These are phyloP conservation scores for Tragelaphus imberbis DNA, from an alignment of 2,113 vertebrate genomes.

Conservation along the genomic window DNA sequence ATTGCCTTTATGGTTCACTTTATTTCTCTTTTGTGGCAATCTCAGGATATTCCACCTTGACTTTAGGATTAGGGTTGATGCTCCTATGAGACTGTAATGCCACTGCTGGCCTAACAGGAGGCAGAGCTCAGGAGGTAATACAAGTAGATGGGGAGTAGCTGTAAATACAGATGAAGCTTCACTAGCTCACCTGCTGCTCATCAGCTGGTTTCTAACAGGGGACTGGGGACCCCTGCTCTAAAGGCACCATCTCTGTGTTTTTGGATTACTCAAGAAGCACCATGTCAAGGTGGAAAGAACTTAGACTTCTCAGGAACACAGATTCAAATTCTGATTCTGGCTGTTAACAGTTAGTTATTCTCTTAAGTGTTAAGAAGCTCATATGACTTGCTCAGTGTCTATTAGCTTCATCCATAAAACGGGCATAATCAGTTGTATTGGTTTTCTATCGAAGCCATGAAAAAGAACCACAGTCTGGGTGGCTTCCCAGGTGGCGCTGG, in stretches of 20 bases:
- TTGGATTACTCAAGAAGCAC: neutral
- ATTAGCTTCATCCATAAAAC: neutral
- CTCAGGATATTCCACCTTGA: neutral
- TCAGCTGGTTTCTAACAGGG: neutral
- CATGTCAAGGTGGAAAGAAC: neutral
- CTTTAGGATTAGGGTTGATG: neutral
- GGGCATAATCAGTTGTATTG: neutral
- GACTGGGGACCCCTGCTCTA: neutral
- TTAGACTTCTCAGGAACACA: neutral
- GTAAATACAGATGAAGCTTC: neutral
- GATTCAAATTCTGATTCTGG: neutral
- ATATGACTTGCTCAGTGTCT: neutral
- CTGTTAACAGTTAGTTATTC: neutral
- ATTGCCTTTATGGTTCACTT: neutral
- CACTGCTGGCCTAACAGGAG: neutral
- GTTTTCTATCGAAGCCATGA: neutral
- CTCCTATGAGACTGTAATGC: neutral
- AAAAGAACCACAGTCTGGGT: neutral
- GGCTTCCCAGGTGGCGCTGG: neutral
- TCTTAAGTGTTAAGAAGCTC: neutral
- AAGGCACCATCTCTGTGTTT: neutral
- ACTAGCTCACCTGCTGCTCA: neutral
- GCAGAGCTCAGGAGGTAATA: neutral
- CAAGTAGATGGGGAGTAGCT: neutral
- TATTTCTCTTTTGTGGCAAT: neutral